phyloP scores from a whole-genome alignment of 2,113 vertebrate genomes.

The Ancistrus triradiatus region DNA sequence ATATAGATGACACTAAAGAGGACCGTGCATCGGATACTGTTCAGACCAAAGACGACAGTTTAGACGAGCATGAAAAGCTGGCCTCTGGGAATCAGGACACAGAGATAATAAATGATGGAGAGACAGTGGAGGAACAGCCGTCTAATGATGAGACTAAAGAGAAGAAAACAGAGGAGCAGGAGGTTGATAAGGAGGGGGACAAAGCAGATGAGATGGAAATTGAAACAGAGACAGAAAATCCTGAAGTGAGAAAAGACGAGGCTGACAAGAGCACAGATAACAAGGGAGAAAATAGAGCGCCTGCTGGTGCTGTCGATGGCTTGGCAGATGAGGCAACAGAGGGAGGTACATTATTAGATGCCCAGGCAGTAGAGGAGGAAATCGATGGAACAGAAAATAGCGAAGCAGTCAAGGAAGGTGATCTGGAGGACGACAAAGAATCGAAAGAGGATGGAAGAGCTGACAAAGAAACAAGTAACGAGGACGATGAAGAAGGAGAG shows the following conservation, averaged over 20 bases:
- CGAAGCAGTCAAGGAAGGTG: neutral
- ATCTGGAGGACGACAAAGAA: slow-evolving; percentile 21
- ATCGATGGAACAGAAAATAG: slow-evolving; percentile 9
- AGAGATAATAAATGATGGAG: slow-evolving; percentile 2
- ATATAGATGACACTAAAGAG: neutral
- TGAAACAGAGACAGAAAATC: slow-evolving; percentile 24
- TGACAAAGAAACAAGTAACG: slow-evolving; percentile 6
- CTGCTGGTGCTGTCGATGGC: neutral
- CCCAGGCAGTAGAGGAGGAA: neutral
- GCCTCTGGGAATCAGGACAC: slow-evolving; percentile 1
- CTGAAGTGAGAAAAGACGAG: slow-evolving; percentile 1
- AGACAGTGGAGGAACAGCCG: fast-evolving
- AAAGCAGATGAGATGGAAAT: neutral
- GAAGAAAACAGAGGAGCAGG: neutral
- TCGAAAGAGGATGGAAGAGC: slow-evolving; percentile 21
- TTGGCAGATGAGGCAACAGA: neutral
- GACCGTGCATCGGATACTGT: neutral
- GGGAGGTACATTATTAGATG: slow-evolving; percentile 31
- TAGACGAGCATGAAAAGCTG: neutral
- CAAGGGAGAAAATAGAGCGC: slow-evolving; percentile 4
- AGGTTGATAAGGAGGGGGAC: neutral
- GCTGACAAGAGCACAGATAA: neutral
- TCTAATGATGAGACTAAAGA: neutral
- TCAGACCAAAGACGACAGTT: neutral
- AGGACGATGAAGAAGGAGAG: slow-evolving; percentile 12